These are phyloP conservation scores for Diarsia brunnea DNA, from an alignment of 2,888 invertebrate genomes.

Conservation along the genomic window DNA sequence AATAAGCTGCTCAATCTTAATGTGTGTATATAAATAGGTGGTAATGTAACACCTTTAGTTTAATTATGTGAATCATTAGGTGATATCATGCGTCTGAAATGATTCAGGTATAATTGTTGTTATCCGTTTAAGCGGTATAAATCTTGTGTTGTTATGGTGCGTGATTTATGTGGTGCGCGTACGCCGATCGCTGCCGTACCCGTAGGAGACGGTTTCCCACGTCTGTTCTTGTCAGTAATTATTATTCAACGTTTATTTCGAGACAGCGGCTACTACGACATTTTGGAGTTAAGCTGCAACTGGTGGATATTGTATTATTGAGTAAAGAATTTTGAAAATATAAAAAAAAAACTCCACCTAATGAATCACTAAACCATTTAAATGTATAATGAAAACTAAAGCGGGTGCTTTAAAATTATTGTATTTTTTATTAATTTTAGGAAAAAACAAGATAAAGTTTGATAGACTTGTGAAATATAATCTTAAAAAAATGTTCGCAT, in stretches of 20 bases:
- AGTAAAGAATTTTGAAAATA: neutral
- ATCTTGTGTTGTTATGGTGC: slow-evolving; percentile 78
- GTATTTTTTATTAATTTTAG: neutral
- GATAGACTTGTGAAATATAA: slow-evolving; percentile 3
- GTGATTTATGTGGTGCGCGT: slow-evolving; percentile 82
- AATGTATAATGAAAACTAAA: neutral
- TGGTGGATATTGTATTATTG: neutral
- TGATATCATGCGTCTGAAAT: slow-evolving; percentile 60
- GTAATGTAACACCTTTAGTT: slow-evolving; percentile 59
- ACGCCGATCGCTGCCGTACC: slow-evolving; percentile 79
- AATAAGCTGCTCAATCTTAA: slow-evolving; percentile 53
- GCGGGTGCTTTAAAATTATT: neutral
- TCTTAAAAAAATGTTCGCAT: slow-evolving; percentile 34
- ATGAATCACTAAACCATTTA: too few species aligned
- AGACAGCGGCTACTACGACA: slow-evolving; percentile 44
- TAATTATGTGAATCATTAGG: slow-evolving; percentile 62
- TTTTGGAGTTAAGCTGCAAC: slow-evolving; percentile 19
- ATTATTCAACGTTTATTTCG: slow-evolving; percentile 67
- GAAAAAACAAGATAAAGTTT: neutral
- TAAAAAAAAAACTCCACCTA: neutral
- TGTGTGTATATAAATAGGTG: slow-evolving; percentile 55
- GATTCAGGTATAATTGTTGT: slow-evolving; percentile 81
- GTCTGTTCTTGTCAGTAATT: slow-evolving; percentile 70
- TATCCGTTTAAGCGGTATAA: slow-evolving; percentile 80
- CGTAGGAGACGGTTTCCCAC: slow-evolving; percentile 76